phyloP scores from a whole-genome alignment of 2,888 invertebrate genomes.

The Ditylenchus weischeri region DNA sequence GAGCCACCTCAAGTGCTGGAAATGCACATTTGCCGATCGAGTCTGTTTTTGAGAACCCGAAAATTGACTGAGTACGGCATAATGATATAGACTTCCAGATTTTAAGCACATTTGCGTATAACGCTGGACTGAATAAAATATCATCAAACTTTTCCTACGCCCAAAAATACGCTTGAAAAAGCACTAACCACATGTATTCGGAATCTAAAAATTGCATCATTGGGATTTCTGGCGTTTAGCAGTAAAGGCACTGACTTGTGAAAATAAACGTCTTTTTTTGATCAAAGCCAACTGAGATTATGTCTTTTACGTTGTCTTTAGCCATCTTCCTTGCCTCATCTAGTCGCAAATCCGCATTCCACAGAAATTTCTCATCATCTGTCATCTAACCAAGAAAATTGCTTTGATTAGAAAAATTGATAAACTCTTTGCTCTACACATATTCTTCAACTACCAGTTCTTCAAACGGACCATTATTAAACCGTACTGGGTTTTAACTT shows the following conservation, averaged over 20 bases:
- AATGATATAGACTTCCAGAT: slow-evolving; percentile 92
- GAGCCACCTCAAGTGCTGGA: slow-evolving; percentile 92
- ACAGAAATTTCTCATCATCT: slow-evolving; percentile 95
- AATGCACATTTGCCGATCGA: slow-evolving; percentile 88
- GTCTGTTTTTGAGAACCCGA: slow-evolving; percentile 93
- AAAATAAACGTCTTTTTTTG: slow-evolving; percentile 92
- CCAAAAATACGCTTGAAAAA: not conserved
- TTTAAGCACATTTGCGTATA: slow-evolving; percentile 82
- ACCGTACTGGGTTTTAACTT: no score
- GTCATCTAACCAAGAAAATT: slow-evolving; percentile 73
- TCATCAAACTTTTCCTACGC: not conserved
- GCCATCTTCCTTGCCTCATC: slow-evolving; percentile 76
- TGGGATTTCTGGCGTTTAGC: no score
- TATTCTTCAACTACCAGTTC: no score
- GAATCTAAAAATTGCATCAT: slow-evolving; percentile 71
- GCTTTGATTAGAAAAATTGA: no score
- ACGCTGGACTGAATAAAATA: slow-evolving; percentile 59
- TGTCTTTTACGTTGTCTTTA: slow-evolving; percentile 90
- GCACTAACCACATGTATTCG: slow-evolving; percentile 80
- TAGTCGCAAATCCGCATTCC: slow-evolving; percentile 87
- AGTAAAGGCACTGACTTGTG: slow-evolving; percentile 61
- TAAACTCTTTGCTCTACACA: no score
- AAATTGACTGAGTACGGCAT: slow-evolving; percentile 95
- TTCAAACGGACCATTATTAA: no score
- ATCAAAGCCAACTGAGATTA: slow-evolving; percentile 93